phyloP scores from a whole-genome alignment of 53 echinoderm and acorn worm species.

The Luidia sarsii region DNA sequence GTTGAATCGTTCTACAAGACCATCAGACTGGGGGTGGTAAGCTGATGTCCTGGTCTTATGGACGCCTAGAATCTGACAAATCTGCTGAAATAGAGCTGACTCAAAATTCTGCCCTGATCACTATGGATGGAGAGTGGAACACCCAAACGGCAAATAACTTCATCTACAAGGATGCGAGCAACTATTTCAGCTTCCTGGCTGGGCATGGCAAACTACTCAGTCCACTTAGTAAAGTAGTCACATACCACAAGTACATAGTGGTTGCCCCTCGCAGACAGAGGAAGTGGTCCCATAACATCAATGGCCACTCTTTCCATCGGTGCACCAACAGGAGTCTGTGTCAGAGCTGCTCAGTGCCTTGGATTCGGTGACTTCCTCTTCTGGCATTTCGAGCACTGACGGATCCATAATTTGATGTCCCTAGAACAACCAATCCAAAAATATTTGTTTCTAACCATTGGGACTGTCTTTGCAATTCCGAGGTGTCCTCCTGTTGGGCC shows the following conservation, averaged over 20 bases:
- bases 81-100: not conserved
- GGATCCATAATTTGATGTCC: slow-evolving; percentile 11
- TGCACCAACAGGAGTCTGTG: not conserved
- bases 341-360: slow-evolving; percentile 14
- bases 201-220: not conserved
- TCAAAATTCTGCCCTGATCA: slow-evolving; percentile 54
- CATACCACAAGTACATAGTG: not conserved
- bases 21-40: slow-evolving; percentile 9
- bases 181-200: not conserved
- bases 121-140: slow-evolving; percentile 20
- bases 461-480: slow-evolving; percentile 45
- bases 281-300: not conserved
- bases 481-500: slow-evolving; percentile 40
- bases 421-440: slow-evolving; percentile 39
- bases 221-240: slow-evolving; percentile 5
- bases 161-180: not conserved
- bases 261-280: not conserved
- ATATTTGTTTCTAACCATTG: slow-evolving; percentile 11
- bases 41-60: slow-evolving; percentile 26
- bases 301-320: slow-evolving; percentile 5
- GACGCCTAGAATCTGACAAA: slow-evolving; percentile 17
- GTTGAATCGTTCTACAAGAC: slow-evolving; percentile 19
- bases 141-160: not conserved
- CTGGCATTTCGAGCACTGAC: slow-evolving; percentile 38
- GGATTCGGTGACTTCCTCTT: slow-evolving; percentile 2